Evolutionary conservation across 2,888 invertebrate species (phyloP), one percentile per base, ranked within the genome.

Genomic region (Catonia carolina): DNA sequence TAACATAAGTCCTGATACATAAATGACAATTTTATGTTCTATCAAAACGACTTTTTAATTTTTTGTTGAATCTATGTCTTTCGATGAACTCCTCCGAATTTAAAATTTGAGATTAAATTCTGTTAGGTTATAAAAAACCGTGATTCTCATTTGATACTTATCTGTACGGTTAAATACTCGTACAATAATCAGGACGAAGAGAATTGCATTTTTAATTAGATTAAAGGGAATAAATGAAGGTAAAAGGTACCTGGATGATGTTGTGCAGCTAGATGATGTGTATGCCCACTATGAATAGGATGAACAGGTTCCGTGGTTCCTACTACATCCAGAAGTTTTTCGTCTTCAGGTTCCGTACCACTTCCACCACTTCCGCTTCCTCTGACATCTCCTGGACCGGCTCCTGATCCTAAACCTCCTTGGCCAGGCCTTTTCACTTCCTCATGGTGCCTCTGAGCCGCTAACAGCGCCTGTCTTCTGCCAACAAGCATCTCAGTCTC

Each of bases 241-340:
- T n/a, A 27, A 27, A 33, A 60, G 61, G 61, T 63, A 69, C 69
- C 68, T 58, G 69, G 65, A 59, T 68, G 68, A 14, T 64, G 65
- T 55, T 64, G 62, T 31, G 31, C 39, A 12, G 49, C 41, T 4
- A 56, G 58, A 48, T 65, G 63, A 48, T 64, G 62, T 45, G 55
- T 58, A 17, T 61, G 66, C 17, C 61, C 60, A 6, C 64, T 55
- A 55, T 67, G 68, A 47, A 66, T 62, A 2, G 64, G 61, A 42
- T 65, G 66, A 17, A 66, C 65, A 10, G 68, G 89, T 68, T 90
- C 89, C 52, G 89, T 83, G 27, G 88, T 90, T 0, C 91, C 91
- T 0, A 92, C 92, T 20, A 92, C 92, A 73, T 92, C 92, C 69
- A 92, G 75, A 22, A 86, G 78, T 68, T 87, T 83, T 72, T 92